A percentile compares a stretch with the other conserved stretches of the same genome.
These are phyloP conservation scores for Blastobasis lacticolella DNA, from an alignment of 2,888 invertebrate genomes.

Conservation along the genomic window DNA sequence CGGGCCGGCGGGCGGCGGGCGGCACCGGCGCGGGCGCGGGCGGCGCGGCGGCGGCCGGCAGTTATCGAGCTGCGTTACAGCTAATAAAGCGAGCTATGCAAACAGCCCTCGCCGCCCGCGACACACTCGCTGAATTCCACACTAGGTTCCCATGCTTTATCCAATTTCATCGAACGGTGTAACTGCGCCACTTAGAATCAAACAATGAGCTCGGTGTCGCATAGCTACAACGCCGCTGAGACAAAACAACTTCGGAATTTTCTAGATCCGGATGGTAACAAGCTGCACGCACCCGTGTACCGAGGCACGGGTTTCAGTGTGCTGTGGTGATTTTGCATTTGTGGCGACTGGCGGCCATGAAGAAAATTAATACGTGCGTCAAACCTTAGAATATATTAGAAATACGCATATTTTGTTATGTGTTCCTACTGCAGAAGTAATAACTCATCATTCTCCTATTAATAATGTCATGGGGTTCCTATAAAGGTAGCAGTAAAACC, in stretches of 20 bases:
- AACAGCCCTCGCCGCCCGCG: constrained; percentile 47
- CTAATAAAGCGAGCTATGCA: constrained; percentile 70
- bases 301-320: too few relatives aligned
- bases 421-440: too few relatives aligned
- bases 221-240: constrained; percentile 45
- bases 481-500: too few relatives aligned
- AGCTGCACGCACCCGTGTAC: constrained; percentile 9
- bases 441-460: too few relatives aligned
- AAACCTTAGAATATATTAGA: too few relatives aligned
- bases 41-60: constrained; percentile 25
- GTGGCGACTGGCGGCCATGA: neutral
- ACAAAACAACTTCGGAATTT: constrained; percentile 48
- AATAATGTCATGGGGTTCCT: too few relatives aligned
- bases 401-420: too few relatives aligned
- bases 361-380: too few relatives aligned
- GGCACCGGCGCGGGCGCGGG: constrained; percentile 17
- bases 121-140: constrained; percentile 59
- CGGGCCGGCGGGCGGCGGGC: constrained; percentile 29
- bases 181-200: constrained; percentile 51
- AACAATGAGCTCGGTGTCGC: constrained; percentile 62
- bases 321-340: neutral
- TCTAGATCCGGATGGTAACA: constrained; percentile 37
- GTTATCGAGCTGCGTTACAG: constrained; percentile 56
- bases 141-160: constrained; percentile 68
- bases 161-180: constrained; percentile 65